These are phyloP conservation scores for Pterobdella sp. DNA, from an alignment of 2,888 invertebrate genomes.

Conservation along the genomic window DNA sequence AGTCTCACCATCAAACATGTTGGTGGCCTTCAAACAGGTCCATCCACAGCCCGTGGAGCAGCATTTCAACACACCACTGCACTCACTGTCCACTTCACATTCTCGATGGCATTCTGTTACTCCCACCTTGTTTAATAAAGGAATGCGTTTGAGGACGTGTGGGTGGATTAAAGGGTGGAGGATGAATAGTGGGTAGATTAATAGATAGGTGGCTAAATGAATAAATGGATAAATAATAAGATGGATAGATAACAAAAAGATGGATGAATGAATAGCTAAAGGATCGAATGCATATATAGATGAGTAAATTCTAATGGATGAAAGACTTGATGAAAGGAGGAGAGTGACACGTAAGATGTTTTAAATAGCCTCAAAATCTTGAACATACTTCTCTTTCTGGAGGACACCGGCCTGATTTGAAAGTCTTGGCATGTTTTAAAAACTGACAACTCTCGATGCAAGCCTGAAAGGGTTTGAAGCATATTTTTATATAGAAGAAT, in stretches of 20 bases:
- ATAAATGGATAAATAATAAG: too few relatives aligned
- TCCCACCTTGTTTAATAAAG: constrained; percentile 10
- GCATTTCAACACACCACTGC: constrained; percentile 26
- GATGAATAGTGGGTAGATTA: too few relatives aligned
- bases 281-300: neutral
- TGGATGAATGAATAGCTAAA: neutral
- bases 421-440: constrained; percentile 42
- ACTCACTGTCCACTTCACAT: constrained; percentile 30
- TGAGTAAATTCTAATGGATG: neutral
- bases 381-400: constrained; percentile 37
- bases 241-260: too few relatives aligned
- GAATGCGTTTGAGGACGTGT: too few relatives aligned
- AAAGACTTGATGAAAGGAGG: neutral
- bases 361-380: neutral
- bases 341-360: neutral
- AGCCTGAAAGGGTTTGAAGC: constrained; percentile 34
- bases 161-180: too few relatives aligned
- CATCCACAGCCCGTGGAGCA: constrained; percentile 32
- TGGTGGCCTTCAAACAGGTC: constrained; percentile 30
- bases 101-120: constrained; percentile 26
- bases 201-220: too few relatives aligned
- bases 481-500: too few relatives aligned
- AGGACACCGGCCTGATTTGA: constrained; percentile 49
- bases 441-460: constrained; percentile 48
- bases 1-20: constrained; percentile 31